Evolutionary conservation across 2,113 vertebrate genomes (phyloP).

Genomic region (Elephas maximus): DNA sequence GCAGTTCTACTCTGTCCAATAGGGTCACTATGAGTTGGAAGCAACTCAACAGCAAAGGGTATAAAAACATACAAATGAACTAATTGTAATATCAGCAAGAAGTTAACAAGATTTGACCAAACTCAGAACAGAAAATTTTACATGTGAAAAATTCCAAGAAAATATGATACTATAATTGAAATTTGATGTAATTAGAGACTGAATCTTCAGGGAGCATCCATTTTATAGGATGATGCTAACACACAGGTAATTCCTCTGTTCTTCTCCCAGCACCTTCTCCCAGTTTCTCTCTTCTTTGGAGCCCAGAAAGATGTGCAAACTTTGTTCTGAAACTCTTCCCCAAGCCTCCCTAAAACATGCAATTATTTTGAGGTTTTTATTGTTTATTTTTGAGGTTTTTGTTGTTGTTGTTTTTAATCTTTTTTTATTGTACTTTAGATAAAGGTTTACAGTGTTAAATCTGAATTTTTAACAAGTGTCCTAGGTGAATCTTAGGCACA

Average conservation of each 20-base stretch:
- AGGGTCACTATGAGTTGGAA: too few relatives aligned
- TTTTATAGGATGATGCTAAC: not conserved
- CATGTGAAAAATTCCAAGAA: not conserved
- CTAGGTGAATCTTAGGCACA: not conserved
- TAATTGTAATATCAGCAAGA: not conserved
- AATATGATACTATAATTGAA: not conserved
- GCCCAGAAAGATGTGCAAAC: not conserved
- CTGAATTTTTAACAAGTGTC: not conserved
- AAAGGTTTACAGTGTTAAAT: not conserved
- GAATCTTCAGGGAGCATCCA: too few relatives aligned
- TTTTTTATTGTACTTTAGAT: too few relatives aligned
- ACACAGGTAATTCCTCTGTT: not conserved
- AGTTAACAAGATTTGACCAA: not conserved
- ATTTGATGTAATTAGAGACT: not conserved
- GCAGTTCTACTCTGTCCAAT: too few relatives aligned
- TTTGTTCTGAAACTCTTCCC: not conserved
- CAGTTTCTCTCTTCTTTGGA: not conserved
- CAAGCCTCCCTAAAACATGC: not conserved
- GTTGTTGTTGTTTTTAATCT: too few relatives aligned
- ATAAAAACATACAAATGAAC: not conserved
- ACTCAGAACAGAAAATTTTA: not conserved
- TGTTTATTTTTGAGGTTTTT: not conserved
- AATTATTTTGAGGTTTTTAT: not conserved
- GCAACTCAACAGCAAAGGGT: too few relatives aligned
- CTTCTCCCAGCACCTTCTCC: not conserved